Percentiles rank a stretch among this genome's conserved stretches.
These are phyloP conservation scores for Anastrepha obliqua DNA, from an alignment of 1,140 invertebrate species.

Conservation along the genomic window DNA sequence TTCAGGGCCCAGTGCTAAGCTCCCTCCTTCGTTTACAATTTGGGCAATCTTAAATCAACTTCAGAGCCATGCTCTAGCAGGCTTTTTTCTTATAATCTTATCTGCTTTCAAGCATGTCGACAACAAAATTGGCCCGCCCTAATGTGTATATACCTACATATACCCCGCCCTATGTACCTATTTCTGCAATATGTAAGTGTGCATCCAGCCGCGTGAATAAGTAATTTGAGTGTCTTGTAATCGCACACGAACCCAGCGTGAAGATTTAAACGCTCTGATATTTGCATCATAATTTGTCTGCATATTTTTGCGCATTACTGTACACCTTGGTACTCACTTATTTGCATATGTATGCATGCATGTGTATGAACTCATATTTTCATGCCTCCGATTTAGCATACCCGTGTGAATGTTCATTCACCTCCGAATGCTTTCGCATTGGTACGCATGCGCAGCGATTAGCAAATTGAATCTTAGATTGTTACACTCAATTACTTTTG, in stretches of 20 bases:
- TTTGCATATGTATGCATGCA: neutral
- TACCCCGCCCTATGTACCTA: too few species aligned
- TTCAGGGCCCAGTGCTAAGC: too few species aligned
- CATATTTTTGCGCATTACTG: neutral
- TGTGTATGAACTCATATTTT: neutral
- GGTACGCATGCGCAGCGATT: neutral
- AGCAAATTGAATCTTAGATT: neutral
- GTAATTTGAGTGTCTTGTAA: slow-evolving; percentile 11
- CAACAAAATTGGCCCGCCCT: too few species aligned
- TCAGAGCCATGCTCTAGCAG: too few species aligned
- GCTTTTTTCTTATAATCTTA: too few species aligned
- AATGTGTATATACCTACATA: too few species aligned
- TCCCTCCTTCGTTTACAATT: too few species aligned
- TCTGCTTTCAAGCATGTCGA: too few species aligned
- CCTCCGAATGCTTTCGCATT: neutral
- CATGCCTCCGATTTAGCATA: neutral
- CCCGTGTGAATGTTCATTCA: neutral
- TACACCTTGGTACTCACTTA: neutral
- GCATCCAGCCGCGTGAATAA: neutral
- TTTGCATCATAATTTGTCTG: neutral
- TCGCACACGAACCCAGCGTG: neutral
- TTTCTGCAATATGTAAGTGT: too few species aligned
- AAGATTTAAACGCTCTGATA: slow-evolving; percentile 34
- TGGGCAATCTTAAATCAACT: too few species aligned
- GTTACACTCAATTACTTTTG: neutral